These are phyloP conservation scores for Eumerus sabulonum DNA, from an alignment of 2,888 invertebrate species.

Conservation along the genomic window DNA sequence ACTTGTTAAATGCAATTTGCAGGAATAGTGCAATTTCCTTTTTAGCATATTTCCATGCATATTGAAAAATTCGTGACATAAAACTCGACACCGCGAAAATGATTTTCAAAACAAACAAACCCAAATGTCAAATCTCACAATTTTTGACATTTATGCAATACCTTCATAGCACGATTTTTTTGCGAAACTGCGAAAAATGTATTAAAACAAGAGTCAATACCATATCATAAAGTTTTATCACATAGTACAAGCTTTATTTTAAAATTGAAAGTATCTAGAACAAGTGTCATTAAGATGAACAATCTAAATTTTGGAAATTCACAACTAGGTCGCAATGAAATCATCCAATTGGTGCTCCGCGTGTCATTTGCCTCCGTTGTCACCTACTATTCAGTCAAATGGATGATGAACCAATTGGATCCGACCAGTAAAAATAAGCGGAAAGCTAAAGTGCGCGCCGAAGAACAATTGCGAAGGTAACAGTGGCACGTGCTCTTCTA, in stretches of 20 bases:
- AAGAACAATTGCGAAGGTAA: constrained; percentile 87
- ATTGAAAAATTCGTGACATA: too few relatives aligned
- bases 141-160: constrained; percentile 9
- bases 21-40: too few relatives aligned
- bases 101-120: neutral
- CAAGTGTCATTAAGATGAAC: constrained; percentile 73
- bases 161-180: neutral
- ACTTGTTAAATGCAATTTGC: too few relatives aligned
- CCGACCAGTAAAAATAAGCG: constrained; percentile 93
- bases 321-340: constrained; percentile 85
- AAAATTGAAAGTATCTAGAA: too few relatives aligned
- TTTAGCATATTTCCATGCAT: too few relatives aligned
- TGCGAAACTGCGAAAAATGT: constrained; percentile 23
- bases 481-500: neutral
- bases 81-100: too few relatives aligned
- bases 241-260: too few relatives aligned
- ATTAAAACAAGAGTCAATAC: constrained; percentile 6
- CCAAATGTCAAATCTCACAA: neutral
- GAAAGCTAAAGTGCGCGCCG: constrained; percentile 89
- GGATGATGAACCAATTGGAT: constrained; percentile 92
- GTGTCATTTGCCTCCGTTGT: constrained; percentile 88
- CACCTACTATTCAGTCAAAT: constrained; percentile 92
- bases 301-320: constrained; percentile 79
- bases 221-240: neutral
- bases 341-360: constrained; percentile 83